Percentiles rank a stretch among this genome's conserved stretches.
phyloP scores from a whole-genome alignment of 2,888 invertebrate genomes.

The Carterocephalus palaemon region DNA sequence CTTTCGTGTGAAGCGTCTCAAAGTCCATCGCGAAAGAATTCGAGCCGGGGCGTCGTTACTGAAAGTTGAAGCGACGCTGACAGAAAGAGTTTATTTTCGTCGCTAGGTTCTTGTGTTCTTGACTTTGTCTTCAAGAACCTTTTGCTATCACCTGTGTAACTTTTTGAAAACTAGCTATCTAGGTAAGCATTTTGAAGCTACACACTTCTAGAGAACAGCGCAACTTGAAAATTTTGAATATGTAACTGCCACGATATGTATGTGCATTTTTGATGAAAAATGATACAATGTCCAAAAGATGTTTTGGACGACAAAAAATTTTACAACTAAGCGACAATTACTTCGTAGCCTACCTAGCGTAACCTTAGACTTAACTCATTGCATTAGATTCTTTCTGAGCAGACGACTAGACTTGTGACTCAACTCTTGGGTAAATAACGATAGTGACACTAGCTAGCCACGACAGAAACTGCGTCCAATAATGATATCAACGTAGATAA shows the following conservation, averaged over 20 bases:
- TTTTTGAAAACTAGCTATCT: too few species aligned
- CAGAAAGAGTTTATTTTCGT: slow-evolving; percentile 13
- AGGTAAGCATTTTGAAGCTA: too few species aligned
- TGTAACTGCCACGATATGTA: too few species aligned
- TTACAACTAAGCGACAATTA: too few species aligned
- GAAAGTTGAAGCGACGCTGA: slow-evolving; percentile 11
- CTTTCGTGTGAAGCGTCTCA: slow-evolving; percentile 64
- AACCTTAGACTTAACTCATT: too few species aligned
- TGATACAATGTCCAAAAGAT: too few species aligned
- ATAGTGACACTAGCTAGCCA: slow-evolving; percentile 1
- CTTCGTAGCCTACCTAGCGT: too few species aligned
- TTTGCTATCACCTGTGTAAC: too few species aligned
- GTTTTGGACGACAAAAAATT: too few species aligned
- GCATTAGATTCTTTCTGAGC: slow-evolving; percentile 1
- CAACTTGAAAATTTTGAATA: too few species aligned
- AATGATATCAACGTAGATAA: slow-evolving; percentile 17
- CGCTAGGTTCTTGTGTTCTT: slow-evolving; percentile 1
- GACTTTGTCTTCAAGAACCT: not conserved
- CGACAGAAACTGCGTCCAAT: slow-evolving; percentile 7
- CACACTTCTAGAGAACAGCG: too few species aligned
- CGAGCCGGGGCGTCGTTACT: slow-evolving; percentile 41
- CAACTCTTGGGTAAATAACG: slow-evolving; percentile 3
- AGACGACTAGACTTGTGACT: slow-evolving; percentile 2
- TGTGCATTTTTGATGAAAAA: too few species aligned
- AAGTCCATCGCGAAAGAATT: slow-evolving; percentile 55